A percentile compares a stretch with the other conserved stretches of the same genome.
These are phyloP conservation scores for Catharus bicknelli DNA, from an alignment of 2,113 vertebrate genomes.

Conservation along the genomic window DNA sequence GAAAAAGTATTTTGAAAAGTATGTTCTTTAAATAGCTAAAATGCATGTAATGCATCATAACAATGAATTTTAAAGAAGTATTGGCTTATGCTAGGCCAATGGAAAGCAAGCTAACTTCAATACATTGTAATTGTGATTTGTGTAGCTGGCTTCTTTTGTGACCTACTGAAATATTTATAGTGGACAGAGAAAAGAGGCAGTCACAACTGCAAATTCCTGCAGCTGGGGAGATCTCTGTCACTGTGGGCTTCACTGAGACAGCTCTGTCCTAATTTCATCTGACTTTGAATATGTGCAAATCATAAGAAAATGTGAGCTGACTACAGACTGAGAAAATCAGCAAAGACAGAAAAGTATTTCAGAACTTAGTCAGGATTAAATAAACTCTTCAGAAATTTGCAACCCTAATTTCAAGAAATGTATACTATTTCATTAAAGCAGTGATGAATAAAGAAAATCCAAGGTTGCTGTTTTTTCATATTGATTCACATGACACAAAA, in stretches of 20 bases:
- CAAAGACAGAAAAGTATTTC: constrained; percentile 81
- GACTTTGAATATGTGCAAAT: constrained; percentile 88
- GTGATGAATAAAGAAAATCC: background rate
- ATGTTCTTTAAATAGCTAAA: background rate
- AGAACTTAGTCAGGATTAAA: constrained; percentile 76
- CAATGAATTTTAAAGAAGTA: background rate
- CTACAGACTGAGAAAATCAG: constrained; percentile 68
- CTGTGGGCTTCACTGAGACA: constrained; percentile 75
- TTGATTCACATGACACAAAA: background rate
- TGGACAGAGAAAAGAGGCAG: constrained; percentile 76
- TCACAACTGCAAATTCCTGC: constrained; percentile 80
- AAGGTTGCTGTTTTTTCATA: background rate
- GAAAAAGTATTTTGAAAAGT: background rate
- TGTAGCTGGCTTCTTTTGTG: constrained; percentile 77
- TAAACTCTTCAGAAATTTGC: constrained; percentile 64
- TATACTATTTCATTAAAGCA: background rate
- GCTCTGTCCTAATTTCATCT: constrained; percentile 91
- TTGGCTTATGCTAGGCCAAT: background rate
- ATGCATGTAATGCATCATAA: background rate
- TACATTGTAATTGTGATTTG: background rate
- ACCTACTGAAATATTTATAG: constrained; percentile 90
- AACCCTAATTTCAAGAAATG: constrained; percentile 3
- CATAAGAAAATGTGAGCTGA: constrained; percentile 80
- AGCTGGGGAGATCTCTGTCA: constrained; percentile 85
- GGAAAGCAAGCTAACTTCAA: background rate